A percentile compares a stretch with the other conserved stretches of the same genome.
These are phyloP conservation scores for Melinaea menophilus DNA, from an alignment of 2,888 invertebrate species.

Conservation along the genomic window DNA sequence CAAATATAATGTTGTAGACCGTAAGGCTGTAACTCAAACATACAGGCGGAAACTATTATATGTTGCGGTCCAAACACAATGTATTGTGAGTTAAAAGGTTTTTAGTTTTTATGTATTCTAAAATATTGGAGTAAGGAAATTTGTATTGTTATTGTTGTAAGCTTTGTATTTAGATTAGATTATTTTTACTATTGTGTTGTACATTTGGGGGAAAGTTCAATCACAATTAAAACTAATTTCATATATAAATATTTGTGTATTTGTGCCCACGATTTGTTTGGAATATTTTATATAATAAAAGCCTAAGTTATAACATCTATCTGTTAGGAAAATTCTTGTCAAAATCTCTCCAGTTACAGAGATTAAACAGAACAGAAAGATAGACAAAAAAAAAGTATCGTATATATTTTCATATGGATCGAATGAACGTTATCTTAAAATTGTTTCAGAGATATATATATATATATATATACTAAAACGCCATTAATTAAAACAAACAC, in stretches of 20 bases:
- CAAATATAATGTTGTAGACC: constrained; percentile 36
- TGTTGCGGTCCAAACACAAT: constrained; percentile 68
- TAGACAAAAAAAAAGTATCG: no score
- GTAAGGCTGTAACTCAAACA: constrained; percentile 68
- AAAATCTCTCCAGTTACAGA: no score
- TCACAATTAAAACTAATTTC: background rate
- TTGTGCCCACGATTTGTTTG: no score
- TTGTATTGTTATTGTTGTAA: constrained; percentile 36
- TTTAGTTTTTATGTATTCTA: constrained; percentile 53
- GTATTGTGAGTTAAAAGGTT: constrained; percentile 59
- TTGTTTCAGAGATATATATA: no score
- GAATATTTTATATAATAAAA: no score
- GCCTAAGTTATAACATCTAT: no score
- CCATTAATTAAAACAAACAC: background rate
- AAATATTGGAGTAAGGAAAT: constrained; percentile 44
- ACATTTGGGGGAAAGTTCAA: background rate
- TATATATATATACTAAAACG: no score
- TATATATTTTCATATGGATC: no score
- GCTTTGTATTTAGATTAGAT: constrained; percentile 11
- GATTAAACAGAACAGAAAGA: no score
- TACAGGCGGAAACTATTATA: constrained; percentile 71
- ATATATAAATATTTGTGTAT: no score
- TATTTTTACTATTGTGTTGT: background rate
- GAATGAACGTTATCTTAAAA: no score
- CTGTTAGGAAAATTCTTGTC: no score